phyloP scores from a whole-genome alignment of 2,113 vertebrate genomes.

The Octodon degus region DNA sequence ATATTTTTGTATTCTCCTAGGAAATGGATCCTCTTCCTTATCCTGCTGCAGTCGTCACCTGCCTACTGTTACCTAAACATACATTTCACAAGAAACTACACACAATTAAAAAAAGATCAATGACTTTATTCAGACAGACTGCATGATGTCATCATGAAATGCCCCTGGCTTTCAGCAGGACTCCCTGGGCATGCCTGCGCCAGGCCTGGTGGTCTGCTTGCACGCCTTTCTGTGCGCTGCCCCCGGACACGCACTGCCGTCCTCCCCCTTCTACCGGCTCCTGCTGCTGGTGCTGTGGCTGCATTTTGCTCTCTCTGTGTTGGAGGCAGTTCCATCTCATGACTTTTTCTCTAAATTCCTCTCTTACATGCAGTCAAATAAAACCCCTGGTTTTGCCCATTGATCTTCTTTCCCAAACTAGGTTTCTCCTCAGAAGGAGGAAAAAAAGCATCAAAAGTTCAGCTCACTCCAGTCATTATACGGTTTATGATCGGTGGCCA shows the following conservation, averaged over 20 bases:
- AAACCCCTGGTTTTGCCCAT: neutral
- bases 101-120: neutral
- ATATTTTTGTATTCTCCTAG: neutral
- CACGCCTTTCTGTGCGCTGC: constrained; percentile 6
- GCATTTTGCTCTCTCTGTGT: neutral
- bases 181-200: neutral
- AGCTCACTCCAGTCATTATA: neutral
- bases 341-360: neutral
- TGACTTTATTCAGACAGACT: neutral
- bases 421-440: neutral
- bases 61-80: neutral
- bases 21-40: neutral
- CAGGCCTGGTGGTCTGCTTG: neutral
- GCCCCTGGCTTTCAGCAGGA: neutral
- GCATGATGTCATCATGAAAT: neutral
- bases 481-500: neutral
- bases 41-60: neutral
- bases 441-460: neutral
- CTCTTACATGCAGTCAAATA: too few relatives aligned
- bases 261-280: neutral
- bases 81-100: neutral
- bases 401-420: neutral
- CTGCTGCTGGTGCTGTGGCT: neutral
- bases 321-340: neutral
- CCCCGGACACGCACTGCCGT: neutral